Percentiles rank a stretch among this genome's conserved stretches.
Conservation (phyloP, 2,888 invertebrate species). For the Drosophila nr. perissopoda region DNA sequence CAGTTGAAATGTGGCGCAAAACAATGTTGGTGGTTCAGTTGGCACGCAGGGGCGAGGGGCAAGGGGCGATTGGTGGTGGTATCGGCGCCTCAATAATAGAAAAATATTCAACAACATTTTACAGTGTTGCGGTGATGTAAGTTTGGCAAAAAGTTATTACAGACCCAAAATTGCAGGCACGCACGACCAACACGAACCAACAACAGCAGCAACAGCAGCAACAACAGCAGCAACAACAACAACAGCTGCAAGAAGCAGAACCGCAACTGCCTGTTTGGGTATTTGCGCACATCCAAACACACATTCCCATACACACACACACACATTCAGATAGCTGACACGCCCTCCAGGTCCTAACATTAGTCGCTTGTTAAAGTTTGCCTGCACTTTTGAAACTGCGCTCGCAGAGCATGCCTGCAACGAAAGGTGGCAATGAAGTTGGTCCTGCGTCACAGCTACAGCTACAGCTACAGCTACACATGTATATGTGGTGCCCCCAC, state of each 20-base stretch:
- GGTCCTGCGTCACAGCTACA: constrained; percentile 15
- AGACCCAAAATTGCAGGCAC: constrained; percentile 51
- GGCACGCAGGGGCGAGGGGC: not conserved
- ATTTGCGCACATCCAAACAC: constrained; percentile 27
- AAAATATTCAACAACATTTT: constrained; percentile 76
- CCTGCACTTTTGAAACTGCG: constrained; percentile 35
- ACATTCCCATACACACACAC: constrained; percentile 19
- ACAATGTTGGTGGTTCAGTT: not conserved
- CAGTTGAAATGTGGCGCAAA: constrained; percentile 24
- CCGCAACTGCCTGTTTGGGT: constrained; percentile 21
- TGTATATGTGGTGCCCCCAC: not conserved
- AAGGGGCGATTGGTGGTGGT: not conserved
- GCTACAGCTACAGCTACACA: not conserved
- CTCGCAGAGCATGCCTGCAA: not conserved
- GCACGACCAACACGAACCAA: constrained; percentile 47
- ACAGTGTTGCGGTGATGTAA: constrained; percentile 75
- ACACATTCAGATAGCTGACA: constrained; percentile 31
- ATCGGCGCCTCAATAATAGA: constrained; percentile 63
- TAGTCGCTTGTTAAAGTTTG: constrained; percentile 59
- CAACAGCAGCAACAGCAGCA: constrained; percentile 2
- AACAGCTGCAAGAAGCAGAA: constrained; percentile 1
- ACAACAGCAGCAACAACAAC: not conserved
- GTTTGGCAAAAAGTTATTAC: constrained; percentile 63
- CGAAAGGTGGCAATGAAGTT: constrained; percentile 26
- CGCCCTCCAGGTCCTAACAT: constrained; percentile 25